Percentiles rank a stretch among this genome's conserved stretches.
Evolutionary conservation across 2,113 vertebrate genomes (phyloP).

Genomic region (Tamias sibiricus): DNA sequence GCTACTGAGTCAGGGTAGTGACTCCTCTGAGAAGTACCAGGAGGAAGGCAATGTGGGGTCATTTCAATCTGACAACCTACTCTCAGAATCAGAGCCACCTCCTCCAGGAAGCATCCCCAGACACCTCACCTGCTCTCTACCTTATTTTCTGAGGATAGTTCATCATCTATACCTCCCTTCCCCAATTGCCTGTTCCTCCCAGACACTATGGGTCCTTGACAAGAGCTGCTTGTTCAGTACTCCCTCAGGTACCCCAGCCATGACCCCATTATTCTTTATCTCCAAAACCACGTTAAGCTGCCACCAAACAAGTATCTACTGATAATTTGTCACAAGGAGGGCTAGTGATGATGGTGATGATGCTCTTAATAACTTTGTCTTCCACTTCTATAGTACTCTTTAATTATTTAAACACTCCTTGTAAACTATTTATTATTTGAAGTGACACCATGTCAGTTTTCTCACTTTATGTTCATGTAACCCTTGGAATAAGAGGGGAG

Average conservation of each 20-base stretch:
- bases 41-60: not conserved
- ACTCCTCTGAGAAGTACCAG: rapidly evolving
- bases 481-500: not conserved
- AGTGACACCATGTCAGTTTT: not conserved
- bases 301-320: not conserved
- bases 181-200: not conserved
- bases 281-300: not conserved
- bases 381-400: not conserved
- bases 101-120: not conserved
- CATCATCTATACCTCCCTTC: not conserved
- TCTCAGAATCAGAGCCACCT: not conserved
- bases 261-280: not conserved
- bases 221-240: rapidly evolving
- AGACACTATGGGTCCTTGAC: not conserved
- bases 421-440: not conserved
- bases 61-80: not conserved
- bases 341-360: not conserved
- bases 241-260: too few relatives aligned
- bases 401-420: not conserved
- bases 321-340: not conserved
- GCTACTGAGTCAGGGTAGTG: not conserved
- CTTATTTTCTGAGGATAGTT: not conserved
- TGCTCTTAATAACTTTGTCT: not conserved
- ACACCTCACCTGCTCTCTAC: too few relatives aligned
- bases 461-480: not conserved